phyloP scores from a whole-genome alignment of 2,113 vertebrate species.

The Oncorhynchus masou region DNA sequence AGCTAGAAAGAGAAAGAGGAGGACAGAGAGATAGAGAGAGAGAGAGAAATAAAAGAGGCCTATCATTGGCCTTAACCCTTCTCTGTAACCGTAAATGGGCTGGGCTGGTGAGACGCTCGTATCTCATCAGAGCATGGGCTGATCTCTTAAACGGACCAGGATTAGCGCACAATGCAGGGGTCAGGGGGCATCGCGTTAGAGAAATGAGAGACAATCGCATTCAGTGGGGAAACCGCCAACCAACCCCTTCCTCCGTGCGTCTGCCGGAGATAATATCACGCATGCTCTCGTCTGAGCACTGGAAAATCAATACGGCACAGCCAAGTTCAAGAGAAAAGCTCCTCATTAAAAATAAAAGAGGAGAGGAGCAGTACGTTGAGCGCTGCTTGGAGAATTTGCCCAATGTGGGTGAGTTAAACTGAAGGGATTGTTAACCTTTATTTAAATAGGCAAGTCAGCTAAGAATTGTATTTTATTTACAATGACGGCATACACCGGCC shows the following conservation, averaged over 20 bases:
- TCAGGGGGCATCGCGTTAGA: constrained; percentile 36
- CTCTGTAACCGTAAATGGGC: constrained; percentile 39
- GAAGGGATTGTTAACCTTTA: constrained; percentile 41
- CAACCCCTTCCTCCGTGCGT: constrained; percentile 40
- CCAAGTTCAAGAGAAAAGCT: constrained; percentile 58
- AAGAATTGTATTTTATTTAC: too few relatives aligned
- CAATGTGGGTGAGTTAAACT: constrained; percentile 45
- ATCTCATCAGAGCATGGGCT: constrained; percentile 43
- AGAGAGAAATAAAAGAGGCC: neutral
- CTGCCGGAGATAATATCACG: constrained; percentile 57
- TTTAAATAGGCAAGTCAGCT: too few relatives aligned
- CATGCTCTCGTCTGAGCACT: constrained; percentile 40
- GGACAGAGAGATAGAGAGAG: too few relatives aligned
- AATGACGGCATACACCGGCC: too few relatives aligned
- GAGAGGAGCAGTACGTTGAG: constrained; percentile 5
- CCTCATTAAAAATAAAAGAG: constrained; percentile 63
- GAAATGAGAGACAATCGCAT: constrained; percentile 39
- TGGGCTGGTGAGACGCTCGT: constrained; percentile 26
- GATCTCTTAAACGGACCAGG: constrained; percentile 57
- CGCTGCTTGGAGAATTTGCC: constrained; percentile 28
- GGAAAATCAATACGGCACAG: constrained; percentile 63
- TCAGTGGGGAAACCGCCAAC: constrained; percentile 16
- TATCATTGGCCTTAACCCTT: constrained; percentile 9
- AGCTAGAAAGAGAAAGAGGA: too few relatives aligned
- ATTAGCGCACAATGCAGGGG: constrained; percentile 53